Base-by-base conservation (phyloP, 2,888 invertebrate genomes). In the Gortyna flavago region DNA sequence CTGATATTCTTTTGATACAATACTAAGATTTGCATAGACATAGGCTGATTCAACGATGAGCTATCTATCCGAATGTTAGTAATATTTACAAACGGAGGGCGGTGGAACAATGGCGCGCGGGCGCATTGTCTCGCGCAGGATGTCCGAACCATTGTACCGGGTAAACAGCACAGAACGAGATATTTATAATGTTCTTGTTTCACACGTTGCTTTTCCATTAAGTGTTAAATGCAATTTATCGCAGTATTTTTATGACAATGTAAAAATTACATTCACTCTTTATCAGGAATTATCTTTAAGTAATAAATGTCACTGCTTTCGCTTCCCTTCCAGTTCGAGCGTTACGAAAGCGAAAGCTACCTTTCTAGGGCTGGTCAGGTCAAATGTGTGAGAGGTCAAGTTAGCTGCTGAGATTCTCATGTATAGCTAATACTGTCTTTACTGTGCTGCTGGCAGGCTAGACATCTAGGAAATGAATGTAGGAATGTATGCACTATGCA, bases 101-200 rank as follows among this genome's bases (percentile, higher is more conserved):
- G 86, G 88, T 91, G 89, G 91, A 95, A 96, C 96, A 96, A 96
- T 96, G 92, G 95, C 89, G 91, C 92, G 92, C 93, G 87, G 91
- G 92, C 91, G 94, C 93, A 96, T 96, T 96, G 96, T 96, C 92
- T 94, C 90, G 91, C 84, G 93, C 96, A 96, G 96, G 96, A 96
- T 95, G 95, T 95, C 94, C 95, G 95, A 94, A 89, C 91, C 91
- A 96, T 96, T 96, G 96, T 96, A 91, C 90, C 92, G 89, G 89
- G 91, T 93, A 96, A 96, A 95, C 96, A 96, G 96, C 92, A 95
- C 96, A 96, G 96, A 96, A 96, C 96, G 95, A 95, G 93, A 94
- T 94, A 91, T 44, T 44, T 90, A 91, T 90, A 84, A 86, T 90
- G 90, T 93, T 92, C 92, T 91, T 90, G 91, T 93, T 94, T 93